A percentile compares a stretch with the other conserved stretches of the same genome.
Evolutionary conservation across 2,888 invertebrate species (phyloP).

Genomic region (Trissolcus brochymenae): DNA sequence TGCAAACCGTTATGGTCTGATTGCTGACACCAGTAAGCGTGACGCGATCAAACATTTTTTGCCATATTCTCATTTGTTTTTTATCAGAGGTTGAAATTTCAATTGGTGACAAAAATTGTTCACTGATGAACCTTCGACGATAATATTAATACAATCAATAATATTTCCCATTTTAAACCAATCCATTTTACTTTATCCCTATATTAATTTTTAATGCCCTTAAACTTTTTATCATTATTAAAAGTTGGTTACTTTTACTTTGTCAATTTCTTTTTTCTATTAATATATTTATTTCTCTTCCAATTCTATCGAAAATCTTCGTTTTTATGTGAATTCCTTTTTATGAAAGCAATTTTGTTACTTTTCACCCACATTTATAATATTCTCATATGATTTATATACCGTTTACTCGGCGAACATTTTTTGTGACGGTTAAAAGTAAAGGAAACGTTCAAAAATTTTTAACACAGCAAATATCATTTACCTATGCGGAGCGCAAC

Average conservation of each 20-base stretch:
- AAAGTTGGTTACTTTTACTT: background rate
- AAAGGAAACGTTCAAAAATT: slow-evolving; percentile 25
- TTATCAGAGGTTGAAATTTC: background rate
- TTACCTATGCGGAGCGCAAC: slow-evolving; percentile 1
- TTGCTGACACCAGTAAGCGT: slow-evolving; percentile 25
- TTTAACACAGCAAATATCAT: slow-evolving; percentile 15
- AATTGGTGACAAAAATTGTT: background rate
- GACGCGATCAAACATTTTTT: slow-evolving; percentile 12
- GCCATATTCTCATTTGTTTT: slow-evolving; percentile 7
- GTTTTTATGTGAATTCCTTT: no score
- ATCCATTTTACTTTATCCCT: background rate
- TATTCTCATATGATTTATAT: no score
- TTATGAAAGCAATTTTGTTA: no score
- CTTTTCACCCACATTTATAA: no score
- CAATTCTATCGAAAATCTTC: no score
- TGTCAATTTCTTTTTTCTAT: slow-evolving; percentile 9
- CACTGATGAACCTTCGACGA: background rate
- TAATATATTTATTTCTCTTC: background rate
- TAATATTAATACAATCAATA: background rate
- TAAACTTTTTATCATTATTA: background rate
- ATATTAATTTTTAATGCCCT: background rate
- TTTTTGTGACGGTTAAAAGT: background rate
- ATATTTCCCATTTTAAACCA: background rate
- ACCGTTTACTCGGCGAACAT: no score
- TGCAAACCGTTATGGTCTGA: slow-evolving; percentile 20